Evolutionary conservation across 1,140 invertebrate species (phyloP), one percentile per base, ranked within the genome.

Genomic region (Acromyrmex echinatior): DNA sequence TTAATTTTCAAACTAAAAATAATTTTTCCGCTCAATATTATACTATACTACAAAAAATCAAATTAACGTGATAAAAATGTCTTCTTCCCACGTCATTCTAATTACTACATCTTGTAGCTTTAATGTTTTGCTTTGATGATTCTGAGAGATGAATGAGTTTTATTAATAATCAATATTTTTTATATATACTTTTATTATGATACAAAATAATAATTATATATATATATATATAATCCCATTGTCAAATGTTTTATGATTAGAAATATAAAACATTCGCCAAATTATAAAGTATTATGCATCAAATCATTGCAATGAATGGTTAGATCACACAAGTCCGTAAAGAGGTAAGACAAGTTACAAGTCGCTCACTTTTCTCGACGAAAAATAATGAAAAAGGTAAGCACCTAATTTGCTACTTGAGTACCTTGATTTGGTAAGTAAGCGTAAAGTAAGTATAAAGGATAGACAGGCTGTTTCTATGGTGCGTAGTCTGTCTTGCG

Each of bases 341-440:
- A 14, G 3, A 73, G 3, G 35, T n/a, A 21, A 73, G n/a, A 66
- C 45, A 28, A 51, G 28, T 7, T 25, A 21, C 51, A 71, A 82
- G 21, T 62, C 53, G 21, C 35, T 45, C 16, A 28, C 2, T 39
- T 73, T 31, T 49, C 25, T 62, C 18, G 28, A 51, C 66, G 35
- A 28, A 74, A 76, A 51, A 14, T 51, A 74, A 84, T 62, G 39
- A 74, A 76, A 82, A 49, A 82, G 68, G 45, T 62, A 84, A 84
- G 56, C 56, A 74, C 56, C 56, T 84, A 74, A 76, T 74, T 76
- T 74, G 56, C 70, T 84, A 84, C 70, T 76, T 35, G 70, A 76
- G 25, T 73, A 82, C 12, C 70, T 10, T 56, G 66, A 1, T 53
- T 53, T 60, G 39, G 21, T 21, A 21, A 21, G 21, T 21, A 21